Conservation (phyloP, 2,888 invertebrate species). For the Escarpia spicata region DNA sequence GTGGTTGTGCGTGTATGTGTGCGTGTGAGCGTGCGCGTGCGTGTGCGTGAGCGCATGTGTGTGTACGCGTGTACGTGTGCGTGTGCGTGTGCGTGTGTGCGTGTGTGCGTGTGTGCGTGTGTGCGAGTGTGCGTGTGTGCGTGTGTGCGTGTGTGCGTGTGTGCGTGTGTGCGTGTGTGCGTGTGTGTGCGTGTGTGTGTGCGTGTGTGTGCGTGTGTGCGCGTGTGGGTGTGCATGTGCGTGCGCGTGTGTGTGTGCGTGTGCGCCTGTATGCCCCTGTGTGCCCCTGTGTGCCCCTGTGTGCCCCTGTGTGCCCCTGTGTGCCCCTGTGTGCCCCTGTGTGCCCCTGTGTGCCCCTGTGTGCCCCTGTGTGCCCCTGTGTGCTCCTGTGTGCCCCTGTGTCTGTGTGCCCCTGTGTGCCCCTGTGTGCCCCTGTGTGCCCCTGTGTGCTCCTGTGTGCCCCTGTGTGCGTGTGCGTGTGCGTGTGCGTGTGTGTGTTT, state of each 20-base stretch:
- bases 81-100: constrained; percentile 8
- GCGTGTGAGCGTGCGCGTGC: constrained; percentile 26
- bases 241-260: background rate
- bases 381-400: background rate
- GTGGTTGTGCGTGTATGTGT: constrained; percentile 13
- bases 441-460: background rate
- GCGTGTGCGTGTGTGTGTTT: too few species aligned
- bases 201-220: constrained; percentile 26
- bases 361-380: too few species aligned
- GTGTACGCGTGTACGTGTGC: constrained; percentile 17
- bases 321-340: too few species aligned
- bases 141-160: background rate
- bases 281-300: background rate
- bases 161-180: background rate
- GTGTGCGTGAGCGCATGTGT: constrained; percentile 28
- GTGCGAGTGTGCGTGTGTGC: background rate
- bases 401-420: background rate
- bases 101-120: background rate
- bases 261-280: background rate
- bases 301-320: too few species aligned
- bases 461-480: too few species aligned
- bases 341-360: too few species aligned
- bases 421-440: too few species aligned
- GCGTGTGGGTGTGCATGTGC: background rate
- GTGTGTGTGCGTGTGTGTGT: constrained; percentile 28